Evolutionary conservation across 2,888 invertebrate genomes (phyloP), one percentile per base, ranked within the genome.

Genomic region (Nematopogon swammerdamellus): DNA sequence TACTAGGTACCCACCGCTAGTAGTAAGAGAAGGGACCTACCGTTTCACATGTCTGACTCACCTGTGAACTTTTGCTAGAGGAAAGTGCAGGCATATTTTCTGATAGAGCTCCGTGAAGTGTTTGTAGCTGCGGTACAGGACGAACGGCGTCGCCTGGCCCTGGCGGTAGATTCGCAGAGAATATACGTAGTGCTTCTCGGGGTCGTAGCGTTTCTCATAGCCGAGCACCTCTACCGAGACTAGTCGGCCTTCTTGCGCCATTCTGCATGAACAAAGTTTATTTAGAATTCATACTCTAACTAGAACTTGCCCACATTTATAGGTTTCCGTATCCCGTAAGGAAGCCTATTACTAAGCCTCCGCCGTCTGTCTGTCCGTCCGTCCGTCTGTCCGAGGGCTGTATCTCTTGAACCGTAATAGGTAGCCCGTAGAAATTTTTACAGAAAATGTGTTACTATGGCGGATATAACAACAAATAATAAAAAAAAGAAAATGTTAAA

Each of bases 101-200:
- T 94, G 92, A 68, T 97, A 93, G 51, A 99, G 87, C 72, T 99
- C 99, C 14, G 92, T 90, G 72, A 98, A 97, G 77, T 99, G 98
- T 60, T 95, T 92, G 74, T 96, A 99, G 0, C 95, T 92, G 52
- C 99, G 87, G 68, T 96, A 95, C 49, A 99, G 82, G 62, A 91
- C 91, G 55, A 91, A 87, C 1, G 93, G 89, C 65, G 94, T 92
- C n/a, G 86, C 85, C 65, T 94, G 92, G 46, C 87, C 87, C 58
- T 90, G 91, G 49, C 97, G 81, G 62, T 88, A 89, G 30, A 97
- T 91, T 56, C 88, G 84, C 56, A 92, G 77, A 55, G 93, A 89
- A 67, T 93, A 95, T 59, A 97, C 95, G 71, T 99, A 99, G 81
- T 95, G 95, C 81, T 98, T 98, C 64, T 96, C 97, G 14, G 97